Percentiles rank a stretch among this genome's conserved stretches.
Conservation (phyloP, 2,113 vertebrate genomes). For the Carassius auratus region DNA sequence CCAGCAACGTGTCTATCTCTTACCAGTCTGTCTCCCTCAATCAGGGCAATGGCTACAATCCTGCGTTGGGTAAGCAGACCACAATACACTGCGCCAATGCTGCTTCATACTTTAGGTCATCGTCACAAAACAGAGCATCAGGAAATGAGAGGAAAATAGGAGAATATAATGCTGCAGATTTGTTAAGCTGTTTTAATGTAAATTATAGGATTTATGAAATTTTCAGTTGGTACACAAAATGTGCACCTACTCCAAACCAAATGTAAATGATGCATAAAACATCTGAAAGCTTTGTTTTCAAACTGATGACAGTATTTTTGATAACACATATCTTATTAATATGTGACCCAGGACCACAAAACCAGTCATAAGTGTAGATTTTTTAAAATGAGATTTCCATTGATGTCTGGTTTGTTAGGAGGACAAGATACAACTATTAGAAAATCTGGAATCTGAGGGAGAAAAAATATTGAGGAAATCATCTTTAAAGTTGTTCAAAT, state of each 20-base stretch:
- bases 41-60: slow-evolving; percentile 67
- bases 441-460: too few relatives aligned
- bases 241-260: too few relatives aligned
- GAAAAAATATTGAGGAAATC: too few relatives aligned
- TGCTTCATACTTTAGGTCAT: background rate
- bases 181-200: background rate
- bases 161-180: background rate
- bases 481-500: too few relatives aligned
- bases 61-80: slow-evolving; percentile 65
- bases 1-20: slow-evolving; percentile 67
- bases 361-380: too few relatives aligned
- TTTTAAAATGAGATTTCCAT: too few relatives aligned
- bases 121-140: background rate
- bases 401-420: too few relatives aligned
- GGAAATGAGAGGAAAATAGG: background rate
- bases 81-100: background rate
- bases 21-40: slow-evolving; percentile 65
- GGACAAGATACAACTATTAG: too few relatives aligned
- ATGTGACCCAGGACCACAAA: too few relatives aligned
- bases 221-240: too few relatives aligned
- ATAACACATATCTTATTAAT: background rate
- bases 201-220: background rate
- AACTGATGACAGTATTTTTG: background rate
- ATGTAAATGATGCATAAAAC: too few relatives aligned
- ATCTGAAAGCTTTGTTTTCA: too few relatives aligned